phyloP scores from a whole-genome alignment of 2,113 vertebrate genomes.

The Eurystomus gularis region DNA sequence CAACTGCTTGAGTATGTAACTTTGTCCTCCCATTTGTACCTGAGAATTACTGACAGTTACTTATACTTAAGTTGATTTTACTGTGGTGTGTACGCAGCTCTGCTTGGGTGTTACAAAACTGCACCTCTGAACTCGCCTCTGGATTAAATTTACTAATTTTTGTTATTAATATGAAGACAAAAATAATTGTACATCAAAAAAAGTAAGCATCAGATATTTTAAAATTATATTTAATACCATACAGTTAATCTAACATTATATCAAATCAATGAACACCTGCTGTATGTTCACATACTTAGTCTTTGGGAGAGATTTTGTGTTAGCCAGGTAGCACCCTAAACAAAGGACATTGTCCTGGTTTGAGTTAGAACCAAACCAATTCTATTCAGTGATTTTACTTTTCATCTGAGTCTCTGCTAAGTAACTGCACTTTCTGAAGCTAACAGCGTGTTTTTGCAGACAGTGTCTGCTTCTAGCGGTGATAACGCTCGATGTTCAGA shows the following conservation, averaged over 20 bases:
- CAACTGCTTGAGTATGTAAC: neutral
- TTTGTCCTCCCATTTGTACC: neutral
- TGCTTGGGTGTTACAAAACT: neutral
- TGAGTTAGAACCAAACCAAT: too few species aligned
- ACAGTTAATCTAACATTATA: neutral
- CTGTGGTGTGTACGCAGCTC: fast-evolving
- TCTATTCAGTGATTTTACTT: too few species aligned
- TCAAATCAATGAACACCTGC: neutral
- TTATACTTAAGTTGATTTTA: neutral
- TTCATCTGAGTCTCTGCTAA: too few species aligned
- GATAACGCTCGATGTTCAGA: too few species aligned
- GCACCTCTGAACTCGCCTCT: neutral
- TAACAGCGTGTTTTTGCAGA: too few species aligned
- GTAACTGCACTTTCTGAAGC: too few species aligned
- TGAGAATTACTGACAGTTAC: neutral
- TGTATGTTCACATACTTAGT: neutral
- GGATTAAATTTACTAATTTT: neutral
- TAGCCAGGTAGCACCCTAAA: neutral
- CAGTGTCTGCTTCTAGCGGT: too few species aligned
- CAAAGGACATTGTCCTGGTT: fast-evolving
- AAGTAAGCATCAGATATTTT: neutral
- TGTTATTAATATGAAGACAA: neutral
- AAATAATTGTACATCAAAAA: neutral
- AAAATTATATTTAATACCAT: neutral
- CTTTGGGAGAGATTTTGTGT: neutral